Conservation (phyloP, 2,888 invertebrate genomes). For the Heteromurus nitidus region DNA sequence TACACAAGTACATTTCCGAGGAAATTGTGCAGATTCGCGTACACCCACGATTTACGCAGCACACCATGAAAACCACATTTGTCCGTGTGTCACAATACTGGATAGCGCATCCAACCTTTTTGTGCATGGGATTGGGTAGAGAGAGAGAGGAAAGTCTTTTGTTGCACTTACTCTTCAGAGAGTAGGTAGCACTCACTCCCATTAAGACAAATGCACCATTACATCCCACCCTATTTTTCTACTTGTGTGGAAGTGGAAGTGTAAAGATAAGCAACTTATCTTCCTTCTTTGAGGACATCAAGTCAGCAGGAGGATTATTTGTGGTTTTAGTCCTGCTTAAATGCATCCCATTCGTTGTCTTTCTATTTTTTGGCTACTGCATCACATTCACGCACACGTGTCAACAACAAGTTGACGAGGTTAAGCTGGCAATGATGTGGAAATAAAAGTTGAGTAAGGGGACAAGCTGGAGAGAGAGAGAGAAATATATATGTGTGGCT, state of each 20-base stretch:
- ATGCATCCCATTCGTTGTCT: not conserved
- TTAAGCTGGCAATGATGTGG: constrained; percentile 17
- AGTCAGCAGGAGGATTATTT: constrained; percentile 24
- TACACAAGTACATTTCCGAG: not conserved
- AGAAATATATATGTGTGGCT: not conserved
- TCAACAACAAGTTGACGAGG: not conserved
- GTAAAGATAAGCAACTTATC: constrained; percentile 34
- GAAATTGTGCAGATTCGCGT: not conserved
- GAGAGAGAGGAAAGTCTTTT: not conserved
- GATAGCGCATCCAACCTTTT: too few relatives aligned
- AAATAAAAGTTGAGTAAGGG: constrained; percentile 8
- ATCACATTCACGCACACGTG: not conserved
- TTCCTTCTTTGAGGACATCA: constrained; percentile 20
- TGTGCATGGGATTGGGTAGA: not conserved
- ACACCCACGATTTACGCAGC: constrained; percentile 18
- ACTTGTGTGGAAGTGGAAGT: not conserved
- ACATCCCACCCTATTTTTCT: too few relatives aligned
- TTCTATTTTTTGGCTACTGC: not conserved
- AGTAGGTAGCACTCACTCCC: not conserved
- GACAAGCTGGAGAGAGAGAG: not conserved
- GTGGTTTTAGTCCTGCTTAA: not conserved
- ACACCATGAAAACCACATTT: constrained; percentile 21
- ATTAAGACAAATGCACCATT: not conserved
- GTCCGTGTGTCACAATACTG: constrained; percentile 25
- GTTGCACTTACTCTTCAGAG: not conserved